Percentiles rank a stretch among this genome's conserved stretches.
These are phyloP conservation scores for Pseudotriccus pelzelni DNA, from an alignment of 2,797 vertebrate genomes.

Conservation along the genomic window DNA sequence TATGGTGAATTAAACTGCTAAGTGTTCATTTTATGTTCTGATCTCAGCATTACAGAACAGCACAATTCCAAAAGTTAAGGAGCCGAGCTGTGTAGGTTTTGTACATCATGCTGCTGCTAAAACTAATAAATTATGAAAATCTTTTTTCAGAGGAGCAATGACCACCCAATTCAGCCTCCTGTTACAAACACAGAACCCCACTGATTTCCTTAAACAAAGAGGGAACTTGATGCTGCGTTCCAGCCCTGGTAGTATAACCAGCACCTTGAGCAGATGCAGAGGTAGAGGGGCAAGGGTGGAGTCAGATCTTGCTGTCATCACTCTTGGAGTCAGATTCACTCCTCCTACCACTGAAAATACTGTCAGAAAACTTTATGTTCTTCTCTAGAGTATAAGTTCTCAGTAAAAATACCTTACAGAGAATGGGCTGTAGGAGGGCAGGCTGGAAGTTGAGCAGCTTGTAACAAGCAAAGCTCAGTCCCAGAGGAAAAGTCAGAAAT, in stretches of 20 bases:
- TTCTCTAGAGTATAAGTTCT: not conserved
- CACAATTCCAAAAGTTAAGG: constrained; percentile 42
- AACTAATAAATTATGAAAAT: not conserved
- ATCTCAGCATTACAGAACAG: constrained; percentile 13
- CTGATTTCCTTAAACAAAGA: not conserved
- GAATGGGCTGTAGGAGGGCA: not conserved
- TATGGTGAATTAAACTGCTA: constrained; percentile 68
- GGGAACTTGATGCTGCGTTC: not conserved
- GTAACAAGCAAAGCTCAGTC: not conserved
- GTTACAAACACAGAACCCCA: not conserved
- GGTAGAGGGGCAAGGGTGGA: not conserved
- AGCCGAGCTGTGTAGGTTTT: not conserved
- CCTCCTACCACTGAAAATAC: not conserved
- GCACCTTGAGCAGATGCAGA: not conserved
- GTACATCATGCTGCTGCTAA: not conserved
- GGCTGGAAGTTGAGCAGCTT: not conserved
- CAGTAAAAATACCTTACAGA: not conserved
- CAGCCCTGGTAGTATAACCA: not conserved
- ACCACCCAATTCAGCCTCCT: not conserved
- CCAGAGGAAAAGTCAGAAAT: not conserved
- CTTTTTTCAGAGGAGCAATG: not conserved
- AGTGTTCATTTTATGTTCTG: constrained; percentile 57
- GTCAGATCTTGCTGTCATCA: not conserved
- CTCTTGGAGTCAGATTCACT: not conserved
- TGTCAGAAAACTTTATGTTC: not conserved